Evolutionary conservation across 1,140 invertebrate species (phyloP), one percentile per base, ranked within the genome.

Genomic region (Lethocerus indicus): DNA sequence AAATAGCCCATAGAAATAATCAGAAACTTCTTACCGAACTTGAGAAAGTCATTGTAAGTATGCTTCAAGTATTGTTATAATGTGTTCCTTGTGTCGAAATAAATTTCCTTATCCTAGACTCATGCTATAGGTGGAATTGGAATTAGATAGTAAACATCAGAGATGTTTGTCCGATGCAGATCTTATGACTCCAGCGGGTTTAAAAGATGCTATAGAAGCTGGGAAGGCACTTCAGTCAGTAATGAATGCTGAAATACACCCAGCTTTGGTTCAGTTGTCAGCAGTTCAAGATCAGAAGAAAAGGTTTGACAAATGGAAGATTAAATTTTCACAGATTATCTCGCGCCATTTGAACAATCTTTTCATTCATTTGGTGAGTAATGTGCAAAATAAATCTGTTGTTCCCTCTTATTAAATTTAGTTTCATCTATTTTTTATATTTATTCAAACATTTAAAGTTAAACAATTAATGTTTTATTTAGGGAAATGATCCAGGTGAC

Each of bases 211-310:
- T 36, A 78, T 84, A 28, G 67, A 72, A 39, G 90, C 90, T 25
- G 89, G 86, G 14, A 74, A 78, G 57, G 79, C 81, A 16, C 64
- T 94, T 49, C 76, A 87, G 51, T 71, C 74, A 56, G 88, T 86
- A 35, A 75, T 89, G 61, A 79, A 78, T 59, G 76, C 77, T 35
- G 71, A 83, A 51, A 71, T 78, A 18, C 72, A 76, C 61, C 71
- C 75, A 12, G 69, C 73, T 3, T 60, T 86, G 25, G 60, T 73
- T 2, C 78, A 81, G 54, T 69, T 91, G 61, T 73, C 73, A 46
- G 87, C 87, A 29, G 85, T 92, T 2, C 79, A 86, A 60, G 90
- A 95, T 65, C 88, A 94, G 63, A 78, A 81, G 61, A 81, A 83
- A 57, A 75, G 80, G 21, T 79, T 93, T 57, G 81, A 84, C 44